Percentiles rank a stretch among this genome's conserved stretches.
Conservation (phyloP, 2,113 vertebrate genomes). For the Petrocephalus microphthalmus region DNA sequence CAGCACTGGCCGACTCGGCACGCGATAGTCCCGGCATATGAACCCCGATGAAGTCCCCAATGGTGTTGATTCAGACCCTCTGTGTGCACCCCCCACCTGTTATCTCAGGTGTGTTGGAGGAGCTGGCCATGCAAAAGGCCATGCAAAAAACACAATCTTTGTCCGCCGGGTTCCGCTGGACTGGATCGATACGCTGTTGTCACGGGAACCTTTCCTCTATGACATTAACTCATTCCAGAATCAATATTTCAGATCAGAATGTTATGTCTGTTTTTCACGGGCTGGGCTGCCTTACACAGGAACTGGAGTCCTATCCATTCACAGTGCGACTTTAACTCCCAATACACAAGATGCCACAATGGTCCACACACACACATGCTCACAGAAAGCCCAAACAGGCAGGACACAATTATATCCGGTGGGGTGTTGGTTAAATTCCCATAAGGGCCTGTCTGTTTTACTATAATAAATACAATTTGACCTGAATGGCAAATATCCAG, state of each 20-base stretch:
- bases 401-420: not conserved
- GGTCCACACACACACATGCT: not conserved
- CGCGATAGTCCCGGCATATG: not conserved
- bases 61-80: not conserved
- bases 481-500: not conserved
- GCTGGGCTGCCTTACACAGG: not conserved
- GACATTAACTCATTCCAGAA: not conserved
- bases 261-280: not conserved
- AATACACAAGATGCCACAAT: too few relatives aligned
- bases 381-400: not conserved
- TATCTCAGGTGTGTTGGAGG: not conserved
- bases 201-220: not conserved
- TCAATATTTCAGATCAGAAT: not conserved
- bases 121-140: not conserved
- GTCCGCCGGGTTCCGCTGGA: not conserved
- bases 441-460: not conserved
- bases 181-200: not conserved
- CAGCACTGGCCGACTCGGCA: not conserved
- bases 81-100: too few relatives aligned
- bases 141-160: not conserved
- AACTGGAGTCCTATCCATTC: not conserved
- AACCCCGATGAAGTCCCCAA: not conserved
- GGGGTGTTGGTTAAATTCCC: not conserved
- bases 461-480: not conserved
- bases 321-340: not conserved